phyloP scores from a whole-genome alignment of 2,113 vertebrate genomes.

The Hydropotes inermis region DNA sequence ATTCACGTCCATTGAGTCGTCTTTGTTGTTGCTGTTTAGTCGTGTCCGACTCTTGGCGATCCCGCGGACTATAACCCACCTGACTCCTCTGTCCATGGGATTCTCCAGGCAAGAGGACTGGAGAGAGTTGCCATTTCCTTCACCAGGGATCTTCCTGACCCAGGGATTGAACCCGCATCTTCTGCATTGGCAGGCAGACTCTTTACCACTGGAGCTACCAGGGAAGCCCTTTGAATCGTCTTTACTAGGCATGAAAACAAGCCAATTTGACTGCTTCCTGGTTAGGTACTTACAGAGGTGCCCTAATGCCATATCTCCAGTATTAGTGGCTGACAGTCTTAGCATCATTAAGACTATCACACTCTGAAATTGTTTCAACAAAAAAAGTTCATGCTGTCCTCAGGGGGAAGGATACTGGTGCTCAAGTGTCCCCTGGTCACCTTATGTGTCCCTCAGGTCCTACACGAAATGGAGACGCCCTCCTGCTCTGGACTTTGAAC shows the following conservation, averaged over 20 bases:
- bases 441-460: fast-evolving
- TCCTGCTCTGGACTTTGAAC: not conserved
- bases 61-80: not conserved
- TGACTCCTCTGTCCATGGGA: not conserved
- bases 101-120: not conserved
- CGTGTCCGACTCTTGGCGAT: fast-evolving
- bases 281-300: not conserved
- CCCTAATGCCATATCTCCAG: not conserved
- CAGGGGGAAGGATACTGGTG: not conserved
- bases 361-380: not conserved
- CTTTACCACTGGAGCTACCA: not conserved
- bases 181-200: not conserved
- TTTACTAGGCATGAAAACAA: not conserved
- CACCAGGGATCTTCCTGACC: not conserved
- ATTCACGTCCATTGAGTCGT: not conserved
- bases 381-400: not conserved
- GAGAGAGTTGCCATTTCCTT: not conserved
- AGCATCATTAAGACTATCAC: not conserved
- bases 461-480: not conserved
- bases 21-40: not conserved
- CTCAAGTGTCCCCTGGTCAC: not conserved
- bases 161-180: not conserved
- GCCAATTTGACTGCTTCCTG: not conserved
- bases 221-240: not conserved
- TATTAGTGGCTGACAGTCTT: not conserved